Base-by-base conservation (phyloP, 2,888 invertebrate genomes). In the Athetis lepigone region DNA sequence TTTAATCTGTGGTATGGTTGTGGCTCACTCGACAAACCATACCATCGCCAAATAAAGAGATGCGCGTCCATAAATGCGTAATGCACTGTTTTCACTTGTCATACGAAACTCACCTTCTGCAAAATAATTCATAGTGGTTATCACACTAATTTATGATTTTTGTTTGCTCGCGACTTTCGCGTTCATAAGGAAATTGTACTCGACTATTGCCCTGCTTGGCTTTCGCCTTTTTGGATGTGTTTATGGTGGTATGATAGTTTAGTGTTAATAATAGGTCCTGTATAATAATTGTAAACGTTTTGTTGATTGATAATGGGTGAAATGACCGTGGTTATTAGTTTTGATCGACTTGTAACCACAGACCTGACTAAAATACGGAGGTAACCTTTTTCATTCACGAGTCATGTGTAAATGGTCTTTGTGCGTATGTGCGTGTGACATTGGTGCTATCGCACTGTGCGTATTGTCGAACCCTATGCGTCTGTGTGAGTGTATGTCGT, bases 121-220 rank as follows among this genome's bases (percentile, higher is more conserved):
- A 2, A 0, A 0, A 37, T 45, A 2, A 6, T 6, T 19, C 0
- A 9, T 57, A 29, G 9, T 13, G 46, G 75, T 77, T 83, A 84
- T 82, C 79, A 62, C 39, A 52, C 52, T 70, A 80, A 85, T 85
- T 84, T 85, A 84, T 83, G 76, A 76, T 75, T 64, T 68, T 58
- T 70, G 60, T 60, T 58, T 36, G 58, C 69, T 67, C 65, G 59
- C 8, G 55, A 62, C 16, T 13, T 43, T 64, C 52, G 39, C 36
- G 27, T 56, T 52, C 56, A 49, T 51, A 55, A 60, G 69, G 70
- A 66, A 74, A 79, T 79, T 73, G 76, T 66, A 69, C 77, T 72
- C 61, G 64, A 63, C 58, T 71, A 73, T 74, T 49, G 63, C 43
- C 65, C 37, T 43, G 67, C 57, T 57, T 39, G 37, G 47, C 33